A percentile compares a stretch with the other conserved stretches of the same genome.
phyloP scores from a whole-genome alignment of 2,113 vertebrate species.

The human region GRCh38 chr3:34387001-34387500 shows the following conservation, averaged over 20 bases:
- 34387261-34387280: constrained; percentile 18
- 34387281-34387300: not conserved
- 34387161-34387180: not conserved
- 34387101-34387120: not conserved
- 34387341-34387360: constrained; percentile 3
- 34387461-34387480: not conserved
- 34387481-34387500: not conserved
- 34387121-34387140: not conserved
- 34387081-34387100: not conserved
- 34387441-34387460: not conserved
- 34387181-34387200: not conserved
- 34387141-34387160: not conserved
- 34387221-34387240: constrained; percentile 20
- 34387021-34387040: not conserved
- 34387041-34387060: not conserved
- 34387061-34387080: too few relatives aligned
- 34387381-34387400: not conserved
- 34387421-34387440: not conserved
- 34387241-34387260: not conserved
- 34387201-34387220: not conserved
- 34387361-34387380: not conserved
- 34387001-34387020: not conserved
- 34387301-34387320: not conserved
- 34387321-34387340: not conserved
- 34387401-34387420: not conserved